These are phyloP conservation scores for Nyctalus aviator DNA, from an alignment of 2,797 vertebrate species.

Conservation along the genomic window DNA sequence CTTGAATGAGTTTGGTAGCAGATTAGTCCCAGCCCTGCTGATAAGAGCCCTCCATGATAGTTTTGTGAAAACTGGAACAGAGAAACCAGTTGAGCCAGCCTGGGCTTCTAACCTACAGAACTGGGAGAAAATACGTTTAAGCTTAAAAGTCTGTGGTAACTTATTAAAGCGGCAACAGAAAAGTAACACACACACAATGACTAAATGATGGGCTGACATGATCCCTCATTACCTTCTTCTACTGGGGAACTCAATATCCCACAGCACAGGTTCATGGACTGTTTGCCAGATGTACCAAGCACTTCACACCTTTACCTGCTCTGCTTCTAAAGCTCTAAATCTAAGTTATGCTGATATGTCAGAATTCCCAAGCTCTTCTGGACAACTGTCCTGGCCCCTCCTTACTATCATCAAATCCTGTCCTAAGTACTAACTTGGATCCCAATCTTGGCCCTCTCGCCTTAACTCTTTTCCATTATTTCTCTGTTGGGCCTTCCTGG, in stretches of 20 bases:
- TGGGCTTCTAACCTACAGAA: neutral
- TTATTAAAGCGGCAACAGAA: neutral
- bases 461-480: neutral
- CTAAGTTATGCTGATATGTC: neutral
- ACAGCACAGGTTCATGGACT: neutral
- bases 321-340: neutral
- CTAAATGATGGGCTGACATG: neutral
- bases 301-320: too few relatives aligned
- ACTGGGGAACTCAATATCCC: neutral
- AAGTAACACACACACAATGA: neutral
- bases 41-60: neutral
- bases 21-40: slow-evolving; percentile 32
- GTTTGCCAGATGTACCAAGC: neutral
- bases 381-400: neutral
- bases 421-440: neutral
- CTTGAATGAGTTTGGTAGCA: neutral
- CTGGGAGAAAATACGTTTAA: neutral
- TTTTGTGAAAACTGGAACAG: neutral
- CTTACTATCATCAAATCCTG: neutral
- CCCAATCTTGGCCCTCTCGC: neutral
- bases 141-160: neutral
- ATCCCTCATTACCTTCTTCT: neutral
- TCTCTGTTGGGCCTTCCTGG: neutral
- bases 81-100: neutral
- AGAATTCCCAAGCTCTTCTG: neutral